Evolutionary conservation across 2,797 vertebrate genomes (phyloP).

Genomic region (Poecile montanus): DNA sequence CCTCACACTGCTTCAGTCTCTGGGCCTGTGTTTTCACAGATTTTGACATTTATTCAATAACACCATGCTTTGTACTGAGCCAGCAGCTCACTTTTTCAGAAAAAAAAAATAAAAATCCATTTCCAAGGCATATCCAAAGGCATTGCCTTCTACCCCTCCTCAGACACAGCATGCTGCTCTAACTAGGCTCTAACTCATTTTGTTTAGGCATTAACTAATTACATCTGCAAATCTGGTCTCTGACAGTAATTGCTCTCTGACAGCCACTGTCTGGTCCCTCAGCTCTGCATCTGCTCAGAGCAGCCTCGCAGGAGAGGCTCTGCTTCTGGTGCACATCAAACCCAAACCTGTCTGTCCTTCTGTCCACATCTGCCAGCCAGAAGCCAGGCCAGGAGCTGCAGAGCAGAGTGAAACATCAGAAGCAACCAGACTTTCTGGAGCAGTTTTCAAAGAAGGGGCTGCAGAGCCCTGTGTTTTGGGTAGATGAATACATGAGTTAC

Average conservation of each 20-base stretch:
- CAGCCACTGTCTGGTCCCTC: constrained; percentile 7
- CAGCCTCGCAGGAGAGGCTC: not conserved
- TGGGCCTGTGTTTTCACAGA: not conserved
- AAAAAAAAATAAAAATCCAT: not conserved
- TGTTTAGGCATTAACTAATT: constrained; percentile 27
- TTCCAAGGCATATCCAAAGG: not conserved
- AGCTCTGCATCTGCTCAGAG: constrained; percentile 13
- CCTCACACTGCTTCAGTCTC: not conserved
- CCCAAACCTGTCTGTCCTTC: not conserved
- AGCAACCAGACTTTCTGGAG: not conserved
- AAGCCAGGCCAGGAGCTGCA: not conserved
- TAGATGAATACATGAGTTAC: not conserved
- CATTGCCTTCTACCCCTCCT: not conserved
- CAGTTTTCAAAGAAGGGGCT: not conserved
- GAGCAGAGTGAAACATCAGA: not conserved
- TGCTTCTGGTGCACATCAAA: not conserved
- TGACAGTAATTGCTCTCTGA: constrained; percentile 34
- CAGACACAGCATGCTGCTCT: not conserved
- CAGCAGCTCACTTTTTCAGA: not conserved
- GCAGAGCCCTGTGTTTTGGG: not conserved
- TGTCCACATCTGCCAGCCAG: not conserved
- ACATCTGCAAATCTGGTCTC: not conserved
- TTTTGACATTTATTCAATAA: not conserved
- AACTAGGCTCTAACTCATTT: constrained; percentile 20
- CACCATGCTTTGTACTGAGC: not conserved